These are phyloP conservation scores for Cerastis rubricosa DNA, from an alignment of 2,888 invertebrate species.

Conservation along the genomic window DNA sequence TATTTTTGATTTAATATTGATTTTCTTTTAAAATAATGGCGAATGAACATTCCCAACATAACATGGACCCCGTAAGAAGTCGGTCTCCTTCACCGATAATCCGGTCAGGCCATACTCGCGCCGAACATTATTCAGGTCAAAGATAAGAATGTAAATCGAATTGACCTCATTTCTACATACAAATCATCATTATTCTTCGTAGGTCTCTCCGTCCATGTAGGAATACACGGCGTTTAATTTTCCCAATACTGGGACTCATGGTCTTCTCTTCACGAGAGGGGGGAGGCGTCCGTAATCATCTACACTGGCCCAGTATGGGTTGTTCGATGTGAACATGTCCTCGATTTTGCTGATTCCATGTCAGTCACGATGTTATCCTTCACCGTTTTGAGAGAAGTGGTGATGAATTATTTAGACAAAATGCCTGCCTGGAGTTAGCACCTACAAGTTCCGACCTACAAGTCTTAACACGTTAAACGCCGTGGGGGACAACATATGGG, in stretches of 20 bases:
- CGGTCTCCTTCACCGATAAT: no score
- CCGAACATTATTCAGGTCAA: conserved; percentile 53
- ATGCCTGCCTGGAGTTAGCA: background rate
- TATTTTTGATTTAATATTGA: no score
- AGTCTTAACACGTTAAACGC: no score
- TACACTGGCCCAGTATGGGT: background rate
- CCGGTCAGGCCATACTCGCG: no score
- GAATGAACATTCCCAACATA: no score
- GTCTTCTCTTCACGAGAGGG: background rate
- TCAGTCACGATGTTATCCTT: background rate
- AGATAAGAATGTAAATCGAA: conserved; percentile 55
- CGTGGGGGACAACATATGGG: no score
- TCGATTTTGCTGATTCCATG: background rate
- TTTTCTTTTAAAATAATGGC: no score
- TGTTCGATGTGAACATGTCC: background rate
- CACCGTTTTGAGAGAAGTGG: background rate
- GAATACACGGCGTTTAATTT: background rate
- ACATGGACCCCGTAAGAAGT: no score
- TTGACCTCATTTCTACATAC: conserved; percentile 35
- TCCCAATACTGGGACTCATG: no score
- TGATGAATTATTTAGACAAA: background rate
- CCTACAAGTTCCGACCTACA: background rate
- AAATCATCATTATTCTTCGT: conserved; percentile 24
- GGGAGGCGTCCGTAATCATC: background rate
- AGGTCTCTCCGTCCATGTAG: background rate